These are phyloP conservation scores for Netelia virgata DNA, from an alignment of 2,888 invertebrate species.

Conservation along the genomic window DNA sequence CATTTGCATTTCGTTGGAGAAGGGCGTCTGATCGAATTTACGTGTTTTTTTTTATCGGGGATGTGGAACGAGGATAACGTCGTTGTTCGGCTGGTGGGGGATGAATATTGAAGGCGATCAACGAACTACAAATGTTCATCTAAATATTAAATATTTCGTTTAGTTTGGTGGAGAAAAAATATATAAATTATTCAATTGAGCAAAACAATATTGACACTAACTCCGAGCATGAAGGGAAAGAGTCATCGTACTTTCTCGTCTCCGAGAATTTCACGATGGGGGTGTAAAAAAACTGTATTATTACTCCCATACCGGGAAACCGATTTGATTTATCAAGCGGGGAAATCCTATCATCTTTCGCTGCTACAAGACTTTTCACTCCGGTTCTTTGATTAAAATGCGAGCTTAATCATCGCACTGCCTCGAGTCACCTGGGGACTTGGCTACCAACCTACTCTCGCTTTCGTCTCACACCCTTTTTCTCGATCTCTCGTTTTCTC, in stretches of 20 bases:
- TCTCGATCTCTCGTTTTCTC: slow-evolving; percentile 60
- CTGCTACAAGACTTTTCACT: slow-evolving; percentile 84
- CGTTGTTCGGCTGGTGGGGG: slow-evolving; percentile 2
- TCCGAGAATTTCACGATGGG: slow-evolving; percentile 43
- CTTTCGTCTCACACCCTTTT: slow-evolving; percentile 60
- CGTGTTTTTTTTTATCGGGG: slow-evolving; percentile 39
- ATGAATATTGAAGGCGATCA: slow-evolving; percentile 42
- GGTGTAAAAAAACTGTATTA: slow-evolving; percentile 76
- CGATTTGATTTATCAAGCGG: slow-evolving; percentile 84
- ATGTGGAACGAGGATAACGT: slow-evolving; percentile 18
- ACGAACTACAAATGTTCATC: not conserved
- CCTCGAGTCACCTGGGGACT: slow-evolving; percentile 82
- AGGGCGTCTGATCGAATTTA: slow-evolving; percentile 64
- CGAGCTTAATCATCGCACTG: slow-evolving; percentile 83
- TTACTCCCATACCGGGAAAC: slow-evolving; percentile 74
- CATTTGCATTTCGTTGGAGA: slow-evolving; percentile 60
- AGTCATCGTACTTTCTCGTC: slow-evolving; percentile 30
- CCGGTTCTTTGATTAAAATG: slow-evolving; percentile 84
- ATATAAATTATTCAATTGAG: slow-evolving; percentile 6
- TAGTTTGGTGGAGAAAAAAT: not conserved
- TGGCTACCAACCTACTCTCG: slow-evolving; percentile 67
- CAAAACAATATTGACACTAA: not conserved
- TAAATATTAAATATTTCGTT: not conserved
- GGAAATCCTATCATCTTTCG: slow-evolving; percentile 81
- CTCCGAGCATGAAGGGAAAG: slow-evolving; percentile 53